Evolutionary conservation across 2,888 invertebrate species (phyloP).

Genomic region (Griposia aprilina): DNA sequence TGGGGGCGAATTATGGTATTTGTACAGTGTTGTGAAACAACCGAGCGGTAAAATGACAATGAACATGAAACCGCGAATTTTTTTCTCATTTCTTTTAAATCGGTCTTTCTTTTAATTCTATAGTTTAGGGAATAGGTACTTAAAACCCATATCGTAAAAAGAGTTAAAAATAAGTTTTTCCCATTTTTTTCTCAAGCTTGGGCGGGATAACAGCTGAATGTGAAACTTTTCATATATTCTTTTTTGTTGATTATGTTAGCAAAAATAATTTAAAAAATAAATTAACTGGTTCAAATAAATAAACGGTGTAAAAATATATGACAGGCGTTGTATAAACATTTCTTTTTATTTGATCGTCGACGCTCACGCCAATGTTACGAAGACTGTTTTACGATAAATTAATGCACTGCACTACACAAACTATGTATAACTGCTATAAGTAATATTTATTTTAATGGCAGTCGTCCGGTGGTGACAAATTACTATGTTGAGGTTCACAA

Average conservation of each 20-base stretch:
- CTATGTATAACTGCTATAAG: constrained; percentile 20
- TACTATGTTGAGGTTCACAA: constrained; percentile 3
- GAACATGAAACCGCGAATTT: neutral
- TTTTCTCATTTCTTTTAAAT: constrained; percentile 11
- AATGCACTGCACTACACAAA: constrained; percentile 26
- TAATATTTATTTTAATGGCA: constrained; percentile 36
- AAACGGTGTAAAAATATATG: constrained; percentile 17
- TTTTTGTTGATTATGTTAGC: neutral
- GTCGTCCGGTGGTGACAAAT: constrained; percentile 8
- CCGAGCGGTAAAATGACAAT: neutral
- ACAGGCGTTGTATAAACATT: constrained; percentile 37
- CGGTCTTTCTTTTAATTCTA: neutral
- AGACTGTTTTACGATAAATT: constrained; percentile 38
- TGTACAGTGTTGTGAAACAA: constrained; percentile 16
- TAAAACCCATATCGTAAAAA: neutral
- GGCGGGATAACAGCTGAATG: neutral
- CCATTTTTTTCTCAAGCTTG: neutral
- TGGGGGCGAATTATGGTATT: constrained; percentile 17
- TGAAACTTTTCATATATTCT: neutral
- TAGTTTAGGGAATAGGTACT: neutral
- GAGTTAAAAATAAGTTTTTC: neutral
- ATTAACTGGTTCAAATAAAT: constrained; percentile 34
- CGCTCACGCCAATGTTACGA: constrained; percentile 33
- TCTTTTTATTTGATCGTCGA: constrained; percentile 36
- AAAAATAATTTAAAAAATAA: neutral